Conservation (phyloP, 2,113 vertebrate genomes). For the Myotis brandtii region DNA sequence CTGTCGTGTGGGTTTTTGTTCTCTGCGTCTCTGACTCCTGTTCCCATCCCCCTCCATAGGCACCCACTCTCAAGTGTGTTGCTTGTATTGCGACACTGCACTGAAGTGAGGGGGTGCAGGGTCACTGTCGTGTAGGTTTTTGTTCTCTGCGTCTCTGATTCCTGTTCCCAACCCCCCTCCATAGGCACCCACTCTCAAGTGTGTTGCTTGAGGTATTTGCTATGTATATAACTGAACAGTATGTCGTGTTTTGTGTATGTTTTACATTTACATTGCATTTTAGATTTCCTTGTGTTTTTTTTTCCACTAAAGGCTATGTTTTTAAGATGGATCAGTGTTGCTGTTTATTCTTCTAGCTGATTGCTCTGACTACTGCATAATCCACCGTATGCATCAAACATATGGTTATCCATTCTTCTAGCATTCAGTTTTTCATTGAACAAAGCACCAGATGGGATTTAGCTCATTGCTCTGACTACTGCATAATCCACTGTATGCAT, state of each 20-base stretch:
- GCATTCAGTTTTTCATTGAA: background rate
- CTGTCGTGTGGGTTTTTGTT: background rate
- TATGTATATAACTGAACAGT: background rate
- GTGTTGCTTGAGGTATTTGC: background rate
- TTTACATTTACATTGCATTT: background rate
- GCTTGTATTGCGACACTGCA: background rate
- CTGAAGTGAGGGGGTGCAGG: background rate
- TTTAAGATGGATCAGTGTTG: background rate
- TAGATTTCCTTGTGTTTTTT: background rate
- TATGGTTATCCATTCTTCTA: background rate
- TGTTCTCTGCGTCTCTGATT: background rate
- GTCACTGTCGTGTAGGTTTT: accelerated
- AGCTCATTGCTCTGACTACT: background rate
- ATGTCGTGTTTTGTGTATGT: background rate
- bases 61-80: background rate
- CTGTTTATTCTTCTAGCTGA: background rate
- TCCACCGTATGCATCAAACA: accelerated
- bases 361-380: background rate
- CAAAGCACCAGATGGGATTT: background rate
- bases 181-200: accelerated
- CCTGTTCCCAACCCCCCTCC: background rate
- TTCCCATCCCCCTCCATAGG: background rate
- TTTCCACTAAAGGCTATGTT: background rate
- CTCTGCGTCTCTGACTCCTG: background rate
- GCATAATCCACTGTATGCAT: accelerated